Conservation (phyloP, 2,797 vertebrate genomes). For the Odontamblyopus rebecca region DNA sequence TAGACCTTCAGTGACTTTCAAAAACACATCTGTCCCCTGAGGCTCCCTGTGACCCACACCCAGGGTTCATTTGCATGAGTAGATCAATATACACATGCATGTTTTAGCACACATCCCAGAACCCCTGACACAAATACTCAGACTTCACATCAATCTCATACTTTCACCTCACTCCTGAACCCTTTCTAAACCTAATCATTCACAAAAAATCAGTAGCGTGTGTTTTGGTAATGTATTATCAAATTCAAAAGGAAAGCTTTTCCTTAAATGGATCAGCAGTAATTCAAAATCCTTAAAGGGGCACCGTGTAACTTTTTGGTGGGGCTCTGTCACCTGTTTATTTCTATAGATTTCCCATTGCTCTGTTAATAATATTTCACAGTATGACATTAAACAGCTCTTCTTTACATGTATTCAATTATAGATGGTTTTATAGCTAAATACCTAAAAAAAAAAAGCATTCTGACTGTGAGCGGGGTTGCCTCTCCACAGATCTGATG, state of each 20-base stretch:
- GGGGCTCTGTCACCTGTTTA: too few relatives aligned
- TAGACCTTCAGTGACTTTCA: constrained; percentile 74
- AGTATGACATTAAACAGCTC: too few relatives aligned
- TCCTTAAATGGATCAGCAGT: background rate
- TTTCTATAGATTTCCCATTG: too few relatives aligned
- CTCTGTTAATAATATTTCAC: too few relatives aligned
- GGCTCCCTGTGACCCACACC: constrained; percentile 48
- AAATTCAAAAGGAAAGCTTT: background rate
- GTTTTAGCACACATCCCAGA: constrained; percentile 57
- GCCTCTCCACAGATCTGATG: too few relatives aligned
- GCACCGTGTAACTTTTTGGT: too few relatives aligned
- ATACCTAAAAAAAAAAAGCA: too few relatives aligned
- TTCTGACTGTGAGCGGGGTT: too few relatives aligned
- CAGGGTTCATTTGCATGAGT: constrained; percentile 60
- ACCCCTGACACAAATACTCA: constrained; percentile 56
- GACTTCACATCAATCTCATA: constrained; percentile 51
- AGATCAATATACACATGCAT: constrained; percentile 68
- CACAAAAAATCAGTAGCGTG: background rate
- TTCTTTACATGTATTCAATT: too few relatives aligned
- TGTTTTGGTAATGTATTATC: background rate
- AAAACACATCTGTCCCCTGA: constrained; percentile 30
- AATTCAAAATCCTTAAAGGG: background rate
- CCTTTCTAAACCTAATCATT: background rate
- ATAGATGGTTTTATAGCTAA: too few relatives aligned
- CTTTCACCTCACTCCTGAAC: constrained; percentile 10